Percentiles rank a stretch among this genome's conserved stretches.
Conservation (phyloP, 2,888 invertebrate species). For the Andrena dorsata region DNA sequence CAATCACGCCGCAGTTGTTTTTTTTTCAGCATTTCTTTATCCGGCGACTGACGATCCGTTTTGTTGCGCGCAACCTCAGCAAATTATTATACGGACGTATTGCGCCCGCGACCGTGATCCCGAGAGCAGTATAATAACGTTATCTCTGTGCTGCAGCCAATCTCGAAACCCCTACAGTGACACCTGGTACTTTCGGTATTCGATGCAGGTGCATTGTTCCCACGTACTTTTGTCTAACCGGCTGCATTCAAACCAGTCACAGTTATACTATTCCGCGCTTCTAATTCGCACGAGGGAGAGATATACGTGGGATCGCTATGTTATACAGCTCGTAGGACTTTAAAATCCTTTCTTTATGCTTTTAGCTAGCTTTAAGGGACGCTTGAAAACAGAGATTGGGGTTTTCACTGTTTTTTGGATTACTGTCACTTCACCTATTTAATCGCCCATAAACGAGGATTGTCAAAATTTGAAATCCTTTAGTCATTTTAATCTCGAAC, state of each 20-base stretch:
- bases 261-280: conserved; percentile 21
- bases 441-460: too few species aligned
- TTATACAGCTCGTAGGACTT: not conserved
- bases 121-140: conserved; percentile 49
- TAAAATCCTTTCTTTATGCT: not conserved
- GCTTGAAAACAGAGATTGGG: too few species aligned
- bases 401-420: too few species aligned
- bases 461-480: too few species aligned
- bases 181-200: conserved; percentile 20
- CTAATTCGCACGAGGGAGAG: conserved; percentile 28
- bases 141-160: conserved; percentile 51
- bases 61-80: conserved; percentile 18
- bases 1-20: conserved; percentile 16
- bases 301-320: not conserved
- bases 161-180: conserved; percentile 33
- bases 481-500: too few species aligned
- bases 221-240: conserved; percentile 44
- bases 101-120: conserved; percentile 35
- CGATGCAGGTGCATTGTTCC: conserved; percentile 55
- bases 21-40: conserved; percentile 10
- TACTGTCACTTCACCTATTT: too few species aligned
- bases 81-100: conserved; percentile 10
- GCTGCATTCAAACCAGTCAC: conserved; percentile 27
- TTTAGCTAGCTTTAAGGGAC: too few species aligned
- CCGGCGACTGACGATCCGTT: conserved; percentile 14